Evolutionary conservation across 2,888 invertebrate genomes (phyloP).

Genomic region (Thymelicus acteon): DNA sequence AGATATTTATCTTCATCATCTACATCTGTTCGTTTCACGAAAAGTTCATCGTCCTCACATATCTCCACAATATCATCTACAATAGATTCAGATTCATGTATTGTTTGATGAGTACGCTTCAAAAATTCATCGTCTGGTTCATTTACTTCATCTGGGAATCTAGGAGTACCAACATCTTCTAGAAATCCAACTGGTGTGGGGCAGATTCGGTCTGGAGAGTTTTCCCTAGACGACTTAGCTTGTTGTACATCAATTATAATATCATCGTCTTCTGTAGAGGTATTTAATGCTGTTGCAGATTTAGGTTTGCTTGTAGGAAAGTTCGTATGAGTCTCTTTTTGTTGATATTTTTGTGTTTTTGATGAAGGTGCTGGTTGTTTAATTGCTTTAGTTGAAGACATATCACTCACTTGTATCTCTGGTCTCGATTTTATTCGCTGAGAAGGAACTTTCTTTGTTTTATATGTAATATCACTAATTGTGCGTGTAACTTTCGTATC

Average conservation of each 20-base stretch:
- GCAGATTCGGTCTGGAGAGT: conserved; percentile 89
- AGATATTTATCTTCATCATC: conserved; percentile 79
- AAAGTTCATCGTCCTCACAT: conserved; percentile 79
- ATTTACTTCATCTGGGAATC: conserved; percentile 90
- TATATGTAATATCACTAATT: conserved; percentile 84
- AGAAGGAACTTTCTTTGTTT: conserved; percentile 72
- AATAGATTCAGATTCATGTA: conserved; percentile 86
- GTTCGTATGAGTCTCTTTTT: conserved; percentile 64
- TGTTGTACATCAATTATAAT: conserved; percentile 88
- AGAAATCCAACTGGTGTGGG: conserved; percentile 86
- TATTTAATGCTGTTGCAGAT: conserved; percentile 80
- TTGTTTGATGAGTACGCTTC: conserved; percentile 68
- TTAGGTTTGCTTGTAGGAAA: conserved; percentile 72
- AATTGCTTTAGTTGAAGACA: conserved; percentile 58
- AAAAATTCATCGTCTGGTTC: conserved; percentile 89
- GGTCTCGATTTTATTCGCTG: conserved; percentile 78
- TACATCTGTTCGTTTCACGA: conserved; percentile 64
- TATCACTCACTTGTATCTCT: conserved; percentile 75
- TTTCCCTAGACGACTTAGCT: conserved; percentile 90
- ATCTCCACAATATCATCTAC: conserved; percentile 84
- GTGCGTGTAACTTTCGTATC: conserved; percentile 82
- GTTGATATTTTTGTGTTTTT: conserved; percentile 56
- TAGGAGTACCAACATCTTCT: conserved; percentile 85
- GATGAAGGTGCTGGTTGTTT: conserved; percentile 52
- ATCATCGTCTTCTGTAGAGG: conserved; percentile 79